These are phyloP conservation scores for Rallus limicola DNA, from an alignment of 2,113 vertebrate species.

Conservation along the genomic window DNA sequence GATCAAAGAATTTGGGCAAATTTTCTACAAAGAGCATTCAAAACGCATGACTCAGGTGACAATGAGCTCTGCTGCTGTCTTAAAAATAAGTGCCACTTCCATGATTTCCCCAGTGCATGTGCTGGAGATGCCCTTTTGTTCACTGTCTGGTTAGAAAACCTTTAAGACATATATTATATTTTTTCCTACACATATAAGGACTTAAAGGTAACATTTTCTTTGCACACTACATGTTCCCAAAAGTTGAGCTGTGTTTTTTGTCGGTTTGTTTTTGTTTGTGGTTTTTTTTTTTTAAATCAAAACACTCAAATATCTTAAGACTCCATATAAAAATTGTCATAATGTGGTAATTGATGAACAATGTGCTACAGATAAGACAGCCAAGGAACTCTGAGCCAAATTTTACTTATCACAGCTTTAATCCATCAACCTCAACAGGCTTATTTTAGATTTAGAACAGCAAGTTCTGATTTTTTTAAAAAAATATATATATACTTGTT, in stretches of 20 bases:
- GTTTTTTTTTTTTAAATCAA: neutral
- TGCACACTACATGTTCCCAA: accelerated
- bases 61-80: neutral
- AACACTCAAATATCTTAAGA: neutral
- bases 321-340: neutral
- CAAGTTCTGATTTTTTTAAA: neutral
- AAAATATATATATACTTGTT: neutral
- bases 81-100: neutral
- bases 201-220: neutral
- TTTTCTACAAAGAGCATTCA: neutral
- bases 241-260: neutral
- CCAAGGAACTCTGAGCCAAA: neutral
- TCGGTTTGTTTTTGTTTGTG: no score
- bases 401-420: slow-evolving; percentile 21
- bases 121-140: neutral
- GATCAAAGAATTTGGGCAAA: neutral
- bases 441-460: slow-evolving; percentile 7
- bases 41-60: neutral
- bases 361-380: neutral
- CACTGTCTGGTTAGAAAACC: neutral
- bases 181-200: neutral
- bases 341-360: neutral
- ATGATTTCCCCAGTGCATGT: accelerated
- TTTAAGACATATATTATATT: neutral
- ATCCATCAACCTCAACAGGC: neutral